phyloP scores from a whole-genome alignment of 2,797 vertebrate genomes.

The Lerista edwardsae region DNA sequence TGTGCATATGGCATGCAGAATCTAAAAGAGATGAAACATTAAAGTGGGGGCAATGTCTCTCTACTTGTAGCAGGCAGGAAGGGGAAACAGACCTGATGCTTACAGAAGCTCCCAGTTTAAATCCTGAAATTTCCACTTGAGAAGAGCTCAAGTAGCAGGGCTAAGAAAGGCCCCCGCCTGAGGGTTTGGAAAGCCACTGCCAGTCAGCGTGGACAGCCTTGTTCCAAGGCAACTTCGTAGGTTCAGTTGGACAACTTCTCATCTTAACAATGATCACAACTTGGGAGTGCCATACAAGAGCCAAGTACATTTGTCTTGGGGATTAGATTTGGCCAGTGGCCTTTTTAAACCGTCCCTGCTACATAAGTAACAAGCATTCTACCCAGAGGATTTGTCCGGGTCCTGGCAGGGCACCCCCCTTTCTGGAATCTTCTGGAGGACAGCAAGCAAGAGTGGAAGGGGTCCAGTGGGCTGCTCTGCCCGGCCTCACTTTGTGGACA shows the following conservation, averaged over 20 bases:
- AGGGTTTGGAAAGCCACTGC: too few relatives aligned
- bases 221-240: not conserved
- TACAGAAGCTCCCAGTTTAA: not conserved
- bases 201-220: not conserved
- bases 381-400: too few relatives aligned
- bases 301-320: not conserved
- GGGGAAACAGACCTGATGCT: not conserved
- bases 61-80: not conserved
- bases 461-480: too few relatives aligned
- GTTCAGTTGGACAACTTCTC: not conserved
- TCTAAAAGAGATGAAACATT: not conserved
- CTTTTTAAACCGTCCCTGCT: not conserved
- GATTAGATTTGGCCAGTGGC: not conserved
- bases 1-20: not conserved
- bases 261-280: not conserved
- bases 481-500: too few relatives aligned
- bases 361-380: not conserved
- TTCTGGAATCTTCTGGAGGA: too few relatives aligned
- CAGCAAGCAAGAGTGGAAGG: too few relatives aligned
- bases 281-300: not conserved
- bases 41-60: not conserved
- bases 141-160: not conserved
- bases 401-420: too few relatives aligned
- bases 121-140: not conserved
- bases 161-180: not conserved